Base-by-base conservation (phyloP, 2,113 vertebrate species). In the Tenebrosternarchus preto region DNA sequence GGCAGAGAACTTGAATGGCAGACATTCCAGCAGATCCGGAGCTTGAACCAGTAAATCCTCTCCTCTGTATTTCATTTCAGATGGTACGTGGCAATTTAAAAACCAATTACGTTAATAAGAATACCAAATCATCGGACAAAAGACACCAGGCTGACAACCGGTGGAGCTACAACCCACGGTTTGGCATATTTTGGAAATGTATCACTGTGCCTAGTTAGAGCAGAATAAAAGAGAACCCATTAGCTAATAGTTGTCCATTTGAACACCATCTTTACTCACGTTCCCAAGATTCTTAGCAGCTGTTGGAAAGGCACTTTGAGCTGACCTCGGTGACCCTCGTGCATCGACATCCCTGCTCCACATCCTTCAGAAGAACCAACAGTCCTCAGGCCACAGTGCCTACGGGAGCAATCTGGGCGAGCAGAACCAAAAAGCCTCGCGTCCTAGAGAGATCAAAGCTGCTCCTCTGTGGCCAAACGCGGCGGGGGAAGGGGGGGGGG, bases 231-330 rank as follows among this genome's bases (percentile, higher is more conserved):
- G n/a, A 9, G 64, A 78, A 78, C 43, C 83, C 76, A 78, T 75
- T 83, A 78, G 75, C 25, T 29, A 20, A 57, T 59, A n/a, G 56
- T 76, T 74, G 46, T 78, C 80, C 70, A 85, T 56, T 33, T 61
- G 74, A 67, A 80, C 64, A 67, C 39, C 53, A 67, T 66, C 70
- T 78, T 75, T 64, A 81, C 59, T 78, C 27, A 77, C 72, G 80
- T 79, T 84, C 79, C 77, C 82, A 84, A 77, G 53, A 84, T 84
- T 86, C 85, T 73, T 75, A 82, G 39, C 79, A 79, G 67, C 85
- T 84, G 79, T 79, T 76, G 69, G 72, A 81, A 83, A 83, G 76
- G 85, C 81, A 86, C 82, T 86, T 80, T 12, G 53, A 6, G 29
- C 79, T 82, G 85, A 86, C 85, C 85, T 76, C 29, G 0, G 59